A percentile compares a stretch with the other conserved stretches of the same genome.
Evolutionary conservation across 2,888 invertebrate genomes (phyloP).

Genomic region (Epinotia nisella): DNA sequence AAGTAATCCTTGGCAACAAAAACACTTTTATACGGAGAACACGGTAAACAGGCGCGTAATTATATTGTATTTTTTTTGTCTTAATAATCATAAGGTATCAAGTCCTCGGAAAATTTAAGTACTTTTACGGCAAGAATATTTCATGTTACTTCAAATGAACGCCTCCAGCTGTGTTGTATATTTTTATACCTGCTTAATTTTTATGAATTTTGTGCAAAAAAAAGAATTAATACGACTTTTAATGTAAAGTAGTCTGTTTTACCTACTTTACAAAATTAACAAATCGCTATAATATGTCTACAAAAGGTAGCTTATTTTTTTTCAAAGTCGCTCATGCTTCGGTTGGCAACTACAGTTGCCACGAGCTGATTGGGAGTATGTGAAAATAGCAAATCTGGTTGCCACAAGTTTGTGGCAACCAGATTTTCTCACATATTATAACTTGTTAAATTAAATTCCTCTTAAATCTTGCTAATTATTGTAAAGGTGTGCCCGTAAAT

Average conservation of each 20-base stretch:
- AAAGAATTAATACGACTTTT: too few species aligned
- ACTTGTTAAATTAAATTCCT: too few species aligned
- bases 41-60: not conserved
- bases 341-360: too few species aligned
- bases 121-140: not conserved
- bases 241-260: not conserved
- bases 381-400: too few species aligned
- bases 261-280: too few species aligned
- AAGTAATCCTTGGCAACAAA: conserved; percentile 20
- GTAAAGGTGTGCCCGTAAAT: not conserved
- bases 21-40: not conserved
- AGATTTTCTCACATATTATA: too few species aligned
- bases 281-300: too few species aligned
- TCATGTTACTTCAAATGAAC: not conserved
- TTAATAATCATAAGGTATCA: not conserved
- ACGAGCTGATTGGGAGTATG: too few species aligned
- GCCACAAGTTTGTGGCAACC: too few species aligned
- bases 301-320: too few species aligned
- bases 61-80: not conserved
- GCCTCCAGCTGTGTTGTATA: not conserved
- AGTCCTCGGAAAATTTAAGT: not conserved
- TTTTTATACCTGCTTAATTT: not conserved
- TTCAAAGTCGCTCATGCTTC: too few species aligned
- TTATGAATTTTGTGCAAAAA: not conserved
- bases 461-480: too few species aligned